Conservation (phyloP, 2,888 invertebrate genomes). For the Linyphia triangularis region DNA sequence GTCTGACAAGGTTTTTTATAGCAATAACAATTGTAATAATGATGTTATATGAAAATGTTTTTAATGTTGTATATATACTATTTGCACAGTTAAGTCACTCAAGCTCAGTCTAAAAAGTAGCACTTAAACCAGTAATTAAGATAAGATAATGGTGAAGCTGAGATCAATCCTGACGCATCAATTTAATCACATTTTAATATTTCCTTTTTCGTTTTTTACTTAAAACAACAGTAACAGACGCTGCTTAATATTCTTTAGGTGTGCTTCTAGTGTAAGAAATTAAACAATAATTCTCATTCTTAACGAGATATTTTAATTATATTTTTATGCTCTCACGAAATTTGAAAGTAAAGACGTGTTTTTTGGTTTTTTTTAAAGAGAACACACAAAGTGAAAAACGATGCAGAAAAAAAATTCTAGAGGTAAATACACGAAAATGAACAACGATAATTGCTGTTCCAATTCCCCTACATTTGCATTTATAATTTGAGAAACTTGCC, state of each 20-base stretch:
- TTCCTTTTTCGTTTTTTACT: background rate
- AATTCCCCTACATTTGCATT: conserved; percentile 19
- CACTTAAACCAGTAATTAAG: no score
- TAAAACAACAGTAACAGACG: background rate
- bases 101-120: no score
- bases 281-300: conserved; percentile 21
- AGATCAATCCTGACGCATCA: background rate
- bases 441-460: conserved; percentile 25
- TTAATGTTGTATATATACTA: no score
- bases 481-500: conserved; percentile 53
- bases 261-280: background rate
- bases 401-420: background rate
- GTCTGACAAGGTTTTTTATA: no score
- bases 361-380: background rate
- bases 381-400: conserved; percentile 4
- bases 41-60: no score
- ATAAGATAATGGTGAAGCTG: no score
- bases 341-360: background rate
- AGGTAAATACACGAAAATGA: background rate
- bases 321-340: background rate
- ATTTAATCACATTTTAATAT: background rate
- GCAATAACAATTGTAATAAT: no score
- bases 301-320: conserved; percentile 15
- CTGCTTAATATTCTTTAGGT: conserved; percentile 46
- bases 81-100: no score